phyloP scores from a whole-genome alignment of 2,797 vertebrate genomes.

The Otolemur crassicaudatus region DNA sequence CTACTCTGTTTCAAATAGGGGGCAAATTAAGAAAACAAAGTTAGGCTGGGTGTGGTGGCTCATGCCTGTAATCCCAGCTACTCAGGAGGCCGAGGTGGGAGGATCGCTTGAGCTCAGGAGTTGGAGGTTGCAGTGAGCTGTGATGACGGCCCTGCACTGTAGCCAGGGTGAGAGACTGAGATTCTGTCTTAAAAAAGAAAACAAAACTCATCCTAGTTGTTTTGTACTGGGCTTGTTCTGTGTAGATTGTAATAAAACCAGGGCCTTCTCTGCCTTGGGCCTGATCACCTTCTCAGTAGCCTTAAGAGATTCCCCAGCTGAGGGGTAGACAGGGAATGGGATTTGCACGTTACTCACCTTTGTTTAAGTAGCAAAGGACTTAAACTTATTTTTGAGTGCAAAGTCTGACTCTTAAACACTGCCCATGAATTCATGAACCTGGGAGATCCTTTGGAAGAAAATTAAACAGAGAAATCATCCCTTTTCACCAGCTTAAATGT shows the following conservation, averaged over 20 bases:
- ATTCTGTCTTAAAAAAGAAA: background rate
- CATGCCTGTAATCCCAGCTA: too few relatives aligned
- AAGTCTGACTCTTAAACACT: background rate
- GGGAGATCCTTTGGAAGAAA: background rate
- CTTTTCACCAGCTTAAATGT: background rate
- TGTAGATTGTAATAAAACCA: rapidly evolving
- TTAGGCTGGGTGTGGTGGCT: too few relatives aligned
- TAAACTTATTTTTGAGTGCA: background rate
- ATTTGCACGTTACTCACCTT: rapidly evolving
- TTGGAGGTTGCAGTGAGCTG: too few relatives aligned
- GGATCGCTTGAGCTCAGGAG: too few relatives aligned
- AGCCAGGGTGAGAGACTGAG: background rate
- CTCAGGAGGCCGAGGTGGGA: too few relatives aligned
- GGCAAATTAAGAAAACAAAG: background rate
- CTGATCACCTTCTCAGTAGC: background rate
- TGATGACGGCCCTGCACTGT: too few relatives aligned
- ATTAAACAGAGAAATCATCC: background rate
- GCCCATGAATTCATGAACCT: background rate
- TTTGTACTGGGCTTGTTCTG: rapidly evolving
- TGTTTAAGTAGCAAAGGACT: background rate
- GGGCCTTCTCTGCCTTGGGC: background rate
- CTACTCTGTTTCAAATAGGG: background rate
- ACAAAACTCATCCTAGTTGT: background rate
- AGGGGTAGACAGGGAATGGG: background rate
- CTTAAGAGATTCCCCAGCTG: rapidly evolving